Conservation (phyloP, 2,888 invertebrate genomes). For the Scaptomyza polygonia region DNA sequence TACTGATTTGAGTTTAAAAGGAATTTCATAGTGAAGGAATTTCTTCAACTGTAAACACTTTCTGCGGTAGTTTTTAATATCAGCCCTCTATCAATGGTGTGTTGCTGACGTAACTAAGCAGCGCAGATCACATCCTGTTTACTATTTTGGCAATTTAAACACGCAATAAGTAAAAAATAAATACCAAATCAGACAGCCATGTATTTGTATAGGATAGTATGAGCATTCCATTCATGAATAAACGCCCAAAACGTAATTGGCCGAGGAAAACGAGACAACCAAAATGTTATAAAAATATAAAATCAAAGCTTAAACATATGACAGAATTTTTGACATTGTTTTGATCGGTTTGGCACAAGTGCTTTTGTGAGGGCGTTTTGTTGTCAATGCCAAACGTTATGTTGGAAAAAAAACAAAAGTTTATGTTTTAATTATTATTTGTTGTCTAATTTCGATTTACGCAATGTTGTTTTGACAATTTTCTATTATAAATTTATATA, state of each 20-base stretch:
- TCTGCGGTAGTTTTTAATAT: constrained; percentile 25
- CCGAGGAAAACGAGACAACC: constrained; percentile 35
- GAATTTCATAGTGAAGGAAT: not conserved
- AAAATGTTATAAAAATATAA: constrained; percentile 61
- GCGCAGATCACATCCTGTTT: constrained; percentile 69
- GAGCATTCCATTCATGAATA: constrained; percentile 71
- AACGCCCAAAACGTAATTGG: constrained; percentile 52
- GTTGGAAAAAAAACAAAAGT: constrained; percentile 28
- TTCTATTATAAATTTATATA: too few species aligned
- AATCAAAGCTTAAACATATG: constrained; percentile 32
- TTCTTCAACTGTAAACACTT: constrained; percentile 19
- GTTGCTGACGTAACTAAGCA: constrained; percentile 54
- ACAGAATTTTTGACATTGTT: constrained; percentile 70
- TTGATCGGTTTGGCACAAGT: constrained; percentile 65
- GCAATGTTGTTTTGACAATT: constrained; percentile 46
- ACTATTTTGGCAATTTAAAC: constrained; percentile 52
- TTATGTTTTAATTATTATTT: constrained; percentile 19
- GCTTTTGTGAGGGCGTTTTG: constrained; percentile 38
- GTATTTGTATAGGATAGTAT: constrained; percentile 8
- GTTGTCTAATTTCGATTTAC: constrained; percentile 22
- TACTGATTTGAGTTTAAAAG: too few species aligned
- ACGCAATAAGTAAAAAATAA: constrained; percentile 41
- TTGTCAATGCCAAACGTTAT: constrained; percentile 38
- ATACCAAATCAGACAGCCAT: constrained; percentile 15
- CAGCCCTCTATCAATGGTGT: constrained; percentile 29